Evolutionary conservation across 1,140 invertebrate species (phyloP), one percentile per base, ranked within the genome.

Genomic region (Muscidifurax raptorellus): DNA sequence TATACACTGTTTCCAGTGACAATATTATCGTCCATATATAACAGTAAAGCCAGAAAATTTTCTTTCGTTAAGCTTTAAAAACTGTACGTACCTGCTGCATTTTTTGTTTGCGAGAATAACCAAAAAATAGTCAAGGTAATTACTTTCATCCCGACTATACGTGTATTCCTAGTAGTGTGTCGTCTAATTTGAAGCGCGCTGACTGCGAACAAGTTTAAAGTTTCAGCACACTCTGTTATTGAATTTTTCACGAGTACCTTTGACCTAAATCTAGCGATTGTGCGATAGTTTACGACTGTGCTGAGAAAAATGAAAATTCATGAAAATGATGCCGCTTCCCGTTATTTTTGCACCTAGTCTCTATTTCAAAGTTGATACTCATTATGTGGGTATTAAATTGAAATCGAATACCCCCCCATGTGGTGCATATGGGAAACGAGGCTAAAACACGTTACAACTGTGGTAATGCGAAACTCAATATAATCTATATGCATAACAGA

Each of bases 161-260:
- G 76, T 18, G 15, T 64, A 27, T 28, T 78, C 22, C 27, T n/a
- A 32, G 76, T 32, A 30, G 28, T 13, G 7, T 59, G 27, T 64
- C 52, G 52, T 30, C 76, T 30, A 32, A 64, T 47, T 76, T 47
- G 25, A 30, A 64, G 28, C 44, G 27, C 9, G 74, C 52, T 64
- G 52, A 78, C 44, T 64, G 52, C 27, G 3, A 78, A 78, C 47
- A 64, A 78, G 25, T 64, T 64, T 64, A 76, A 76, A 78, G 47
- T 78, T 78, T 78, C 76, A 28, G n/a, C 22, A 28, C 12, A 36
- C 1, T 1, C 27, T 64, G 44, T 64, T 40, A 36, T 64, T 78
- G 47, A 78, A 78, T 78, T 78, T 78, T 78, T 30, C 59, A 64
- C 76, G 28, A 22, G 27, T 64, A 77, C 25, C 27, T 59, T 78